phyloP scores from a whole-genome alignment of 2,888 invertebrate species.

The Danaus chrysippus region DNA sequence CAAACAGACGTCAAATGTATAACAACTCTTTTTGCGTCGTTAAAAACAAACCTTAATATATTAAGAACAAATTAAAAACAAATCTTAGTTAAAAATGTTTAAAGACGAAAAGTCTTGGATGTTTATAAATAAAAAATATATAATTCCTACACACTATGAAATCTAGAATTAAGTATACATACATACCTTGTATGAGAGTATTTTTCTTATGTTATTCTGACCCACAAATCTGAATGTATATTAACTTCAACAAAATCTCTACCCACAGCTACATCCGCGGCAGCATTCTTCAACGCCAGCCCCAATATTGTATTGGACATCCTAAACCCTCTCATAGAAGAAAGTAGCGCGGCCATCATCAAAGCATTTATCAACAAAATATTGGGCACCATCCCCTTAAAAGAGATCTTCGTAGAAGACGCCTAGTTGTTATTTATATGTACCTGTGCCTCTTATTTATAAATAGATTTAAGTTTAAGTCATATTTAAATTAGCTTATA shows the following conservation, averaged over 20 bases:
- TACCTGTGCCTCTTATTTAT: background rate
- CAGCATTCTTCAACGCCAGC: constrained; percentile 84
- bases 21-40: no score
- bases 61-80: no score
- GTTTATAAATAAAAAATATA: no score
- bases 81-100: no score
- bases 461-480: background rate
- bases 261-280: constrained; percentile 81
- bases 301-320: constrained; percentile 83
- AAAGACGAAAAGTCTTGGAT: no score
- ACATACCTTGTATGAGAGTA: no score
- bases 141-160: no score
- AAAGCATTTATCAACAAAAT: constrained; percentile 80
- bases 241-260: constrained; percentile 26
- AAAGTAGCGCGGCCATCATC: constrained; percentile 80
- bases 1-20: no score
- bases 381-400: constrained; percentile 77
- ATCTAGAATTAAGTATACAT: no score
- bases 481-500: background rate
- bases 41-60: no score
- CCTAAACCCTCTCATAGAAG: constrained; percentile 83
- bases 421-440: constrained; percentile 5
- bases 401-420: constrained; percentile 74
- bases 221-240: no score
- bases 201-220: no score